phyloP scores from a whole-genome alignment of 2,888 invertebrate species.

The Aporophyla lueneburgensis region DNA sequence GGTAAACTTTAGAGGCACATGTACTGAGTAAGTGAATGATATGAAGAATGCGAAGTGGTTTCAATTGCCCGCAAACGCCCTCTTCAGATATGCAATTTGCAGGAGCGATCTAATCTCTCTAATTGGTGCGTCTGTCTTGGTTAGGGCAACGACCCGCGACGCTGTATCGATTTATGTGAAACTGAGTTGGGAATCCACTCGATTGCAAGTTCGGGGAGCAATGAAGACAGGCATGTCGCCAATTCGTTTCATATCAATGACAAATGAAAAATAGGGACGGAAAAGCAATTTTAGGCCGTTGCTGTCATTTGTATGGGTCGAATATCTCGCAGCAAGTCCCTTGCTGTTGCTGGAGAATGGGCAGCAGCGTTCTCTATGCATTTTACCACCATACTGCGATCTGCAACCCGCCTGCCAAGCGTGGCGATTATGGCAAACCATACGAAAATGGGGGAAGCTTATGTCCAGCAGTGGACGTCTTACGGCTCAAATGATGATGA shows the following conservation, averaged over 20 bases:
- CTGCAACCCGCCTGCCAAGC: too few species aligned
- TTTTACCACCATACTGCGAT: too few species aligned
- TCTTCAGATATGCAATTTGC: slow-evolving; percentile 25
- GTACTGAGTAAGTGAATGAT: neutral
- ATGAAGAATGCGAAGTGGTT: slow-evolving; percentile 20
- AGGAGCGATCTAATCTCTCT: slow-evolving; percentile 29
- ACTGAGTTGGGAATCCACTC: neutral
- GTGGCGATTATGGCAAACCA: too few species aligned
- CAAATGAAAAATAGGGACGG: neutral
- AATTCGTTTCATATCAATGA: neutral
- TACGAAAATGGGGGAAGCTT: too few species aligned
- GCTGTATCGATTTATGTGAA: slow-evolving; percentile 47
- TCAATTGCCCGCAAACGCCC: slow-evolving; percentile 15
- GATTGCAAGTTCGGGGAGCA: neutral
- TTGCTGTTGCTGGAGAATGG: too few species aligned
- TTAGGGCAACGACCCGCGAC: slow-evolving; percentile 32
- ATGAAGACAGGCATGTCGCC: neutral
- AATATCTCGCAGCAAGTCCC: neutral
- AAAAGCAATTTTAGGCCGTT: neutral
- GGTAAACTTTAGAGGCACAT: neutral
- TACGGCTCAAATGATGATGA: too few species aligned
- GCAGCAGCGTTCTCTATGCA: too few species aligned
- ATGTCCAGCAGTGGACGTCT: too few species aligned
- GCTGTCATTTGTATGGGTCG: neutral
- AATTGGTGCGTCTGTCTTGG: slow-evolving; percentile 39